Evolutionary conservation across 2,797 vertebrate species (phyloP), one percentile per base, ranked within the genome.

Genomic region (Enteromius mattozi): DNA sequence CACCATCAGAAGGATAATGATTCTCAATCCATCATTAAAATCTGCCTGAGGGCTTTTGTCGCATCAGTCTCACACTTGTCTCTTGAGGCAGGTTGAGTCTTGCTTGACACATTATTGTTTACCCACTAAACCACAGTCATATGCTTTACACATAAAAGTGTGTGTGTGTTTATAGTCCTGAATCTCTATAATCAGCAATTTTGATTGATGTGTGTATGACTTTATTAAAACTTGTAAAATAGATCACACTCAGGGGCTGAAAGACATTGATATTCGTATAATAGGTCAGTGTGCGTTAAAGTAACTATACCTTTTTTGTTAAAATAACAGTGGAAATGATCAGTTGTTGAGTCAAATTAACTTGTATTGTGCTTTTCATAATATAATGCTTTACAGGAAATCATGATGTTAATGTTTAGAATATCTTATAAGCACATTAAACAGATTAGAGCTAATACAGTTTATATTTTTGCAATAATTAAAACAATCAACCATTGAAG

Each of bases 11-110:
- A 69, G 70, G 84, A 86, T 86, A 88, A 88, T 81, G 82, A 85
- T 86, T 85, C 61, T 81, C 84, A 81, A 59, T 74, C 86, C 77
- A 87, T 87, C 78, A 87, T 84, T 81, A 87, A 86, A 81, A 84
- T 54, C 45, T 51, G 81, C 81, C 79, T 75, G 70, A 40, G 63
- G 81, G 66, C 49, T 83, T 72, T 80, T 85, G 66, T 86, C 84
- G 75, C 80, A 82, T 66, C 75, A 84, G 65, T 80, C 87, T 85
- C 75, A 61, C 82, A 33, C 82, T 86, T 47, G 75, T 85, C 76
- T 83, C 79, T 77, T 59, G 65, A 86, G 75, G 42, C 74, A 84
- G 42, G 74, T 71, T 75, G 83, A 72, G 56, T 87, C 72, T 81
- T 88, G 74, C 74, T 78, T 74, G 77, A 30, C 17, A 27, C 49